Conservation (phyloP, 2,797 vertebrate species). For the Cynopterus sphinx region DNA sequence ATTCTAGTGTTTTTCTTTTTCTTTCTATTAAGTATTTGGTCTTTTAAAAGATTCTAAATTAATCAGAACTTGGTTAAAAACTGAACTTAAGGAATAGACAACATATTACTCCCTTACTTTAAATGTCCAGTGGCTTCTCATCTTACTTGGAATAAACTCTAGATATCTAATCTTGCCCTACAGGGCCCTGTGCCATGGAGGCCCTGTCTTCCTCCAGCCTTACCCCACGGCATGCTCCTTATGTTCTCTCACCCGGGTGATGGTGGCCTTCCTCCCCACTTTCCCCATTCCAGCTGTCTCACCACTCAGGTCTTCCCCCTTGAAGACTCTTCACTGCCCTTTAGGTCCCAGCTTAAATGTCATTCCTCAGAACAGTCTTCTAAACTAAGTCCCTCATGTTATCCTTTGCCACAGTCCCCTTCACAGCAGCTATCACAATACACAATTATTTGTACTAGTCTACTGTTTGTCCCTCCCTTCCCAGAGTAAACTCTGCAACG, state of each 20-base stretch:
- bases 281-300: not conserved
- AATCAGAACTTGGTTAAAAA: slow-evolving; percentile 48
- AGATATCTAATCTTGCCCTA: not conserved
- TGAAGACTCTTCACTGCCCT: not conserved
- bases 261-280: not conserved
- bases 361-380: not conserved
- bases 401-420: not conserved
- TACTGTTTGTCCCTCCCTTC: not conserved
- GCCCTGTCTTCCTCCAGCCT: not conserved
- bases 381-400: not conserved
- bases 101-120: not conserved
- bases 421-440: not conserved
- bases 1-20: not conserved
- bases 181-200: not conserved
- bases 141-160: not conserved
- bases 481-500: not conserved
- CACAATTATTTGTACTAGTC: too few species aligned
- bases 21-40: not conserved
- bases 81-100: not conserved
- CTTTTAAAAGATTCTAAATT: not conserved
- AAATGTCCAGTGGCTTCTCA: not conserved
- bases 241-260: not conserved
- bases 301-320: not conserved
- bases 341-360: not conserved
- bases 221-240: rapidly evolving